Evolutionary conservation across 2,888 invertebrate genomes (phyloP).

Genomic region (Oscheius sp.): DNA sequence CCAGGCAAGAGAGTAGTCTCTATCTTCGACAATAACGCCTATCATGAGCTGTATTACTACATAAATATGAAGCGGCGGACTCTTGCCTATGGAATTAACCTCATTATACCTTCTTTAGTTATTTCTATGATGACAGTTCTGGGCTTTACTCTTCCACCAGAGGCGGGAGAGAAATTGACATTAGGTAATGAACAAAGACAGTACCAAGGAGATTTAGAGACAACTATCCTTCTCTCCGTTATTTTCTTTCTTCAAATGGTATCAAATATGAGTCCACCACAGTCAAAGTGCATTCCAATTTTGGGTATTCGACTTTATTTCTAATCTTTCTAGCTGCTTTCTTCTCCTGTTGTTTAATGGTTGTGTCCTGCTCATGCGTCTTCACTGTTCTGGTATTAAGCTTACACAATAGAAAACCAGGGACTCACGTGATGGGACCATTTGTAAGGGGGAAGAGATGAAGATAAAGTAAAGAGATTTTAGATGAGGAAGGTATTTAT

Average conservation of each 20-base stretch:
- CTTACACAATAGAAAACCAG: constrained; percentile 45
- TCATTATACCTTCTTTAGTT: constrained; percentile 56
- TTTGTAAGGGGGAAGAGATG: not conserved
- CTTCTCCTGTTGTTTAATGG: constrained; percentile 56
- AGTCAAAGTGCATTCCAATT: constrained; percentile 54
- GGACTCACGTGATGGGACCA: constrained; percentile 25
- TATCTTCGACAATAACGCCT: constrained; percentile 46
- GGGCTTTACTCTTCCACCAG: constrained; percentile 57
- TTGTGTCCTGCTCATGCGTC: constrained; percentile 55
- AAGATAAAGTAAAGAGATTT: not conserved
- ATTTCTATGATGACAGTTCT: constrained; percentile 58
- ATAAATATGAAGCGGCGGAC: constrained; percentile 54
- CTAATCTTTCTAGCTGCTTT: constrained; percentile 54
- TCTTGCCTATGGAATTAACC: constrained; percentile 55
- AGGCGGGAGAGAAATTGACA: constrained; percentile 56
- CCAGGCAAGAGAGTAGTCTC: constrained; percentile 54
- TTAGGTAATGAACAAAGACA: constrained; percentile 32
- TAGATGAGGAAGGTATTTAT: constrained; percentile 55
- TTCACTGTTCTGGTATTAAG: constrained; percentile 54
- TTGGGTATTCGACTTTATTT: constrained; percentile 33
- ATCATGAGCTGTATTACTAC: constrained; percentile 57
- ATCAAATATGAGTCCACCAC: constrained; percentile 53
- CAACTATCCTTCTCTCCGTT: constrained; percentile 55
- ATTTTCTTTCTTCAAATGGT: constrained; percentile 62
- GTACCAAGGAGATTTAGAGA: constrained; percentile 34